These are phyloP conservation scores for Margaritifera margaritifera DNA, from an alignment of 2,888 invertebrate species.

Conservation along the genomic window DNA sequence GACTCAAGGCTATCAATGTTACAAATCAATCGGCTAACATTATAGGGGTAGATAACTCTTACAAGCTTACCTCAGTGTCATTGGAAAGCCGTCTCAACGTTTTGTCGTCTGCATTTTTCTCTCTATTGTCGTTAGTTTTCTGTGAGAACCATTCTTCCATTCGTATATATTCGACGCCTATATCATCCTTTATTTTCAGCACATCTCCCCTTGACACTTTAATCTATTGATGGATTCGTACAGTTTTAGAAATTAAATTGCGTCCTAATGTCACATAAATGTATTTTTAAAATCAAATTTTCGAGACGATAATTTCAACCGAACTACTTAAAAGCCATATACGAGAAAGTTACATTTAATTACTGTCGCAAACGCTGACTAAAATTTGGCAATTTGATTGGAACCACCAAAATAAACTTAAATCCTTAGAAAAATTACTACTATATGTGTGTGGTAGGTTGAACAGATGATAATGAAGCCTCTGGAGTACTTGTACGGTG, in stretches of 20 bases:
- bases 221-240: constrained; percentile 35
- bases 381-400: neutral
- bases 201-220: constrained; percentile 73
- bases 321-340: neutral
- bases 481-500: too few species aligned
- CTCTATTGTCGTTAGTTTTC: constrained; percentile 34
- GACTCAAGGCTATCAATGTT: too few species aligned
- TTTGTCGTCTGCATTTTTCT: constrained; percentile 28
- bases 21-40: too few species aligned
- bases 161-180: constrained; percentile 74
- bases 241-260: neutral
- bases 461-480: too few species aligned
- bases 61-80: constrained; percentile 79
- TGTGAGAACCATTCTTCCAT: constrained; percentile 79
- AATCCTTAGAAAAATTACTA: too few species aligned
- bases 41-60: neutral
- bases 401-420: too few species aligned
- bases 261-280: neutral
- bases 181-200: constrained; percentile 83
- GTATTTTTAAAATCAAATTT: neutral
- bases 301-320: neutral
- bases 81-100: constrained; percentile 76
- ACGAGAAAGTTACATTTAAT: neutral
- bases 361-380: neutral
- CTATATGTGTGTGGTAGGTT: too few species aligned